Evolutionary conservation across 2,797 vertebrate genomes (phyloP), one percentile per base, ranked within the genome.

Genomic region (Prunella strophiata): DNA sequence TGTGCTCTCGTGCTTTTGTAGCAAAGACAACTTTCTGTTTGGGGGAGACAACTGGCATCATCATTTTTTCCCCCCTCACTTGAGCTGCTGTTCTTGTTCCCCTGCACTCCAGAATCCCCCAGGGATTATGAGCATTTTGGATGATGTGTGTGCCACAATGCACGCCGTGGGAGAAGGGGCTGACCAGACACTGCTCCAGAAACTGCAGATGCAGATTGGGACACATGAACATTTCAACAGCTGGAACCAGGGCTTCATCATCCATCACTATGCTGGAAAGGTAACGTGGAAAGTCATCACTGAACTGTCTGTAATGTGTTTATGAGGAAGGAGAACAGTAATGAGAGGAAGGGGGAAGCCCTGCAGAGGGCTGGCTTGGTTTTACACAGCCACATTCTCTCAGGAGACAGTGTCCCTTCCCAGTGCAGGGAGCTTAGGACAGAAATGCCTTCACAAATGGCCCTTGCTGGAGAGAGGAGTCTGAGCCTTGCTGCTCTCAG

Each of bases 231-330:
- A 99, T 97, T 99, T 99, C 98, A 99, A 99, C 98, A 99, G 99
- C 98, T 99, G 99, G 99, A 99, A 99, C 97, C 99, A 99, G 93
- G 99, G 99, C 75, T 99, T 99, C 97, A 99, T 99, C 91, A 99
- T 99, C 71, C 99, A 99, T 96, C 99, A 99, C 96, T 99, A 99
- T 3, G 99, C 99, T 29, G 99, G 99, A 72, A 99, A 99, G 99
- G 99, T 99, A 95, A 48, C 1, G 3, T 57, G 26, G 29, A 18
- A 88, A 73, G 13, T 9, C 8, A 3, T 32, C 38, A 11, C 16
- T 67, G 34, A 54, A 18, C 70, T 63, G 48, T 76, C n/a, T 11
- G 1, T 66, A 21, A 40, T 23, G 45, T 34, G 4, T 54, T 88
- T 67, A 4, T 76, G 40, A 59, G 68, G 40, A 40, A 77, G 62